Base-by-base conservation (phyloP, 2,797 vertebrate genomes). In the Peromyscus aztecus region DNA sequence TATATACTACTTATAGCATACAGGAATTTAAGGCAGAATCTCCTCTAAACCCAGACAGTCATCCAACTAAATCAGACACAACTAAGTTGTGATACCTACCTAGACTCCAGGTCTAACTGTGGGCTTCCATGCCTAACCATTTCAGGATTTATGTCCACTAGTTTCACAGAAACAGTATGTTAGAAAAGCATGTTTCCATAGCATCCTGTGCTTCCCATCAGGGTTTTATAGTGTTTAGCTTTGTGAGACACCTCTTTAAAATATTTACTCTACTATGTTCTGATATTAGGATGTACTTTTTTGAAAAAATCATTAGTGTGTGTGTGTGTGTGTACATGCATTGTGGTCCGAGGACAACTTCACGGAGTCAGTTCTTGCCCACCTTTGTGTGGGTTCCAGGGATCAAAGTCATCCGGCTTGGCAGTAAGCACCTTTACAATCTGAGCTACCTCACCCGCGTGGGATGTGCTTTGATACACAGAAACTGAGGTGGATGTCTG, bases 41-140 rank as follows among this genome's bases (percentile, higher is more conserved):
- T 89, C n/a, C 61, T 94, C 40, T 59, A 92, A 95, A 97, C 81
- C 61, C 63, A 71, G 76, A 84, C 71, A 91, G 6, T 89, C 24
- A 46, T 46, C 61, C 91, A 88, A 93, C 78, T 73, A 87, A 86
- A 93, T 76, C 76, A 81, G 19, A 85, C 37, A 84, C 40, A 91
- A 90, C 2, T 49, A 40, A 83, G 29, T 52, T 89, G 86, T 2
- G 83, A 27, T 92, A 40, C 6, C 55, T 61, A 71, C 27, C 59
- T 81, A 90, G 93, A 87, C 46, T 91, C 73, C 90, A 93, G 49
- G 43, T 94, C 69, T n/a, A 59, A 31, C 82, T 71, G 67, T n/a
- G 14, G 24, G 24, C 24, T 93, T 96, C 8, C 27, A 59, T 71
- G 52, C 13, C n/a, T 27, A 81, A 57, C 34, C 27, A 78, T 65